These are phyloP conservation scores for Byasa hedistus DNA, from an alignment of 2,888 invertebrate species.

Conservation along the genomic window DNA sequence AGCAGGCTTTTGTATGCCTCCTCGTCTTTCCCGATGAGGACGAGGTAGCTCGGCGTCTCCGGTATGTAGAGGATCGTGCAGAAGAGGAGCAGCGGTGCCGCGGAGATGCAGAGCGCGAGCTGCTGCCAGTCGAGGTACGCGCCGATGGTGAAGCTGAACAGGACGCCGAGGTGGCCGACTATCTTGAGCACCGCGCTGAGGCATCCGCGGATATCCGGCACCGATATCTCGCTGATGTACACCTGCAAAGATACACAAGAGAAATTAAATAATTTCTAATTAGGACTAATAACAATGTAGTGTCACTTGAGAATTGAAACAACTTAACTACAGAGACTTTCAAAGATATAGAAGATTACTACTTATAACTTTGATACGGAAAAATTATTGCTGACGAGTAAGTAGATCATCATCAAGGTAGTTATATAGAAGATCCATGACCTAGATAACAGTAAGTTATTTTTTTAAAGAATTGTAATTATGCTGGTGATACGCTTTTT, in stretches of 20 bases:
- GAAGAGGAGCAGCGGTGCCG: constrained; percentile 88
- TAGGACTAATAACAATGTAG: too few species aligned
- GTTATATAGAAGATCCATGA: too few species aligned
- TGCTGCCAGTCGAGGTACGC: constrained; percentile 92
- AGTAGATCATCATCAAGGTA: too few species aligned
- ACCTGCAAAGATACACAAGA: constrained; percentile 74
- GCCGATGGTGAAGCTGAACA: constrained; percentile 90
- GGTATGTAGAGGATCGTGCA: constrained; percentile 89
- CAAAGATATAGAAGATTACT: too few species aligned
- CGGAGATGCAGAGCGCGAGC: constrained; percentile 88
- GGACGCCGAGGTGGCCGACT: constrained; percentile 90
- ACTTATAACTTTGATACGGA: too few species aligned
- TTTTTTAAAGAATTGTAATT: too few species aligned
- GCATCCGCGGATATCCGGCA: constrained; percentile 91
- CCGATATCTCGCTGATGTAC: constrained; percentile 94
- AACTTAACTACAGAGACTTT: too few species aligned
- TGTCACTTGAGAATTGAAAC: too few species aligned
- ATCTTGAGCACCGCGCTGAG: constrained; percentile 93
- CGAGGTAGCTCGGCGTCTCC: constrained; percentile 92
- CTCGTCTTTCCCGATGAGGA: constrained; percentile 86
- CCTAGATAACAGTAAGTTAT: too few species aligned
- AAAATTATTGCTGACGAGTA: too few species aligned
- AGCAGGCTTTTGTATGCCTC: constrained; percentile 83
- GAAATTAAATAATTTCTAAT: not conserved
- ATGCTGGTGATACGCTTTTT: too few species aligned